Base-by-base conservation (phyloP, 2,113 vertebrate genomes). In the Kryptolebias marmoratus region DNA sequence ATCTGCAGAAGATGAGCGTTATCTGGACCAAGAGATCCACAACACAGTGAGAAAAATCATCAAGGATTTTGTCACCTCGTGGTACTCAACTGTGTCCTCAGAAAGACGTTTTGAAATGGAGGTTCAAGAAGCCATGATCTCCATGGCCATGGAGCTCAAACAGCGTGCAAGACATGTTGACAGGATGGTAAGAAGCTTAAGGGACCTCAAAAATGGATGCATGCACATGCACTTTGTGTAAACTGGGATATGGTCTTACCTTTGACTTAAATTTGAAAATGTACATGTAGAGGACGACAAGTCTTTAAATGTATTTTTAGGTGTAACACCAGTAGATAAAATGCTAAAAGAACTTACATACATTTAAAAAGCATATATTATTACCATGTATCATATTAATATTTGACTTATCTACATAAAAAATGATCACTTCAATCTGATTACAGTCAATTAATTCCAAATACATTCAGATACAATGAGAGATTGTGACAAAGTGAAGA, bases 21-120 rank as follows among this genome's bases (percentile, higher is more conserved):
- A 80, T 44, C 84, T 97, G 87, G 92, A 96, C 44, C 67, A 85
- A 27, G 96, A 97, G 90, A 96, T 97, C 11, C 67, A 91, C 36
- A 70, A 84, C 79, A 96, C 93, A 1, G 77, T 97, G 55, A 89
- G 18, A 8, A 97, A 98, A 82, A 95, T 99, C 68, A 86, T 98
- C 65, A 86, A 96, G 31, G 97, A 99, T 73, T 99, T 99, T 30
- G 96, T 98, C 13, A 90, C 94, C 0, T 97, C 96, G 0, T 99
- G 97, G 97, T 98, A 97, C 87, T 83, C 80, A 55, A 94, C 94
- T 0, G 92, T 98, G 64, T 96, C 96, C 71, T 82, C 79, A 0
- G 95, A 97, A 80, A 91, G 85, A 0, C 87, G 79, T 16, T 98
- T 98, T 31, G 95, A 97, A 89, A 82, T 75, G 0, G 95, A 98